These are phyloP conservation scores for Henricia sp. DNA, from an alignment of 53 echinoderm and acorn worm species.

Conservation along the genomic window DNA sequence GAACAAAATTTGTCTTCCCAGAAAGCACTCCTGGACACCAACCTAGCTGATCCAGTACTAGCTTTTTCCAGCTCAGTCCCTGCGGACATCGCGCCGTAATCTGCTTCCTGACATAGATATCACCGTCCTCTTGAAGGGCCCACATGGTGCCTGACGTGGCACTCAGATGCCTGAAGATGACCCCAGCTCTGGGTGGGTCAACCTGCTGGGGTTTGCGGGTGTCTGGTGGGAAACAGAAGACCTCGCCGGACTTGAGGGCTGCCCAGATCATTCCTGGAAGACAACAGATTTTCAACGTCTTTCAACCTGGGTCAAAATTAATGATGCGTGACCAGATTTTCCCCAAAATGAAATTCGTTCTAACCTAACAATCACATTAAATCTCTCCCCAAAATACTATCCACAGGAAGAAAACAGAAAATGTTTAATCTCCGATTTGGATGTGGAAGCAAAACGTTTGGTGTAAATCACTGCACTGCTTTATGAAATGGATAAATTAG, in stretches of 20 bases:
- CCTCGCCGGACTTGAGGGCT: slow-evolving; percentile 85
- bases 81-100: slow-evolving; percentile 76
- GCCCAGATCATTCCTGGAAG: slow-evolving; percentile 92
- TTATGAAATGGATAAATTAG: too few species aligned
- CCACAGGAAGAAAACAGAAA: too few species aligned
- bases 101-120: slow-evolving; percentile 76
- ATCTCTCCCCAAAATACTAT: too few species aligned
- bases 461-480: too few species aligned
- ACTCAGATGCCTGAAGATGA: slow-evolving; percentile 77
- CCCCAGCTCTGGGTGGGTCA: slow-evolving; percentile 74
- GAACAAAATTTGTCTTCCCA: too few species aligned
- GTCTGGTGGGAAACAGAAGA: slow-evolving; percentile 91
- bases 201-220: slow-evolving; percentile 83
- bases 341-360: too few species aligned
- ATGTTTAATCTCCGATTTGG: too few species aligned
- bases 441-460: too few species aligned
- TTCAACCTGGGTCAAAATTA: too few species aligned
- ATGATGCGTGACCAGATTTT: too few species aligned
- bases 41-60: slow-evolving; percentile 89
- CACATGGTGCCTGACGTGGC: slow-evolving; percentile 85
- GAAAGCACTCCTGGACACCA: background rate
- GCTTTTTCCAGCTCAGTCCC: slow-evolving; percentile 82
- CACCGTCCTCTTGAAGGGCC: slow-evolving; percentile 71
- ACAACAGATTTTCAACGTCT: too few species aligned
- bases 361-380: too few species aligned